Conservation (phyloP, 2,113 vertebrate species). For the Oplegnathus fasciatus region DNA sequence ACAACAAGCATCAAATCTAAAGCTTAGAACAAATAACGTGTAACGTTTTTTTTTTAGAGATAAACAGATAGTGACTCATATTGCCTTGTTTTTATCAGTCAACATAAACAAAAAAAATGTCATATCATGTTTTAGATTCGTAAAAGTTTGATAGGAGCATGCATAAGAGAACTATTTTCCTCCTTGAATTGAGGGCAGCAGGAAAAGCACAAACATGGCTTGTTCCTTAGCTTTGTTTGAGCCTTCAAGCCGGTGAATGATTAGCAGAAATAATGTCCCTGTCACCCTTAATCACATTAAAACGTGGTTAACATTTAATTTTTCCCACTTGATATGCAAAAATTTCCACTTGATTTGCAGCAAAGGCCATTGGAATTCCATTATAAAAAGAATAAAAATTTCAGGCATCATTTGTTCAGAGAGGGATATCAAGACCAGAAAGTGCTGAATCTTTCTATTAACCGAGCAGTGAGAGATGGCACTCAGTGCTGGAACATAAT, state of each 20-base stretch:
- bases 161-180: slow-evolving; percentile 13
- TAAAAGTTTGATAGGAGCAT: slow-evolving; percentile 25
- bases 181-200: slow-evolving; percentile 61
- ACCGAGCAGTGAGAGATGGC: slow-evolving; percentile 91
- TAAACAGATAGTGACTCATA: slow-evolving; percentile 15
- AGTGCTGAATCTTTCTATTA: slow-evolving; percentile 99
- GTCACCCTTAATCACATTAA: slow-evolving; percentile 99
- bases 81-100: slow-evolving; percentile 21
- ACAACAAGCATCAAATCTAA: slow-evolving; percentile 40
- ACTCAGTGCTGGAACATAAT: slow-evolving; percentile 81
- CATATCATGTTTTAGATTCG: slow-evolving; percentile 23
- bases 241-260: slow-evolving; percentile 96
- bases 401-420: slow-evolving; percentile 99
- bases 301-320: slow-evolving; percentile 99
- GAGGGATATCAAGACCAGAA: slow-evolving; percentile 93
- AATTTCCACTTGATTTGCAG: slow-evolving; percentile 99
- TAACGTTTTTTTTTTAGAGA: slow-evolving; percentile 29
- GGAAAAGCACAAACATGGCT: slow-evolving; percentile 85
- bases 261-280: slow-evolving; percentile 99
- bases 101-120: background rate
- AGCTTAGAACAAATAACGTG: slow-evolving; percentile 38
- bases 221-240: slow-evolving; percentile 92
- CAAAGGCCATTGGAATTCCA: slow-evolving; percentile 99
- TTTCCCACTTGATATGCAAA: slow-evolving; percentile 99
- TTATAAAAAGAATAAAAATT: slow-evolving; percentile 99